Evolutionary conservation across 2,888 invertebrate genomes (phyloP).

Genomic region (Melanostoma scalare): DNA sequence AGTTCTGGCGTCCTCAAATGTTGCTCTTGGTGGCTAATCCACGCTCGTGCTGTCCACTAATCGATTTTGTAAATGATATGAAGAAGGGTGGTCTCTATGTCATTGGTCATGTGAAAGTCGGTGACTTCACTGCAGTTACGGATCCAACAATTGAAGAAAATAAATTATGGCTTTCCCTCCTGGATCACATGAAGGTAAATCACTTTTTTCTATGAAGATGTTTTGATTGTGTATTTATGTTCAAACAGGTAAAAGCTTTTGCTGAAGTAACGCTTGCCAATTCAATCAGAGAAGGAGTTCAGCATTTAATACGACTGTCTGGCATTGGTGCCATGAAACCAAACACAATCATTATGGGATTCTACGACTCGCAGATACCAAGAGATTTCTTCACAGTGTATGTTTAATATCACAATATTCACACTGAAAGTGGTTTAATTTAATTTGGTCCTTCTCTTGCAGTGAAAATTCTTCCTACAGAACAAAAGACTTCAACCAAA

Average conservation of each 20-base stretch:
- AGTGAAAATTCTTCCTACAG: conserved; percentile 85
- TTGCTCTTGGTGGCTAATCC: conserved; percentile 95
- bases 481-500: conserved; percentile 84
- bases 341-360: conserved; percentile 97
- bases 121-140: conserved; percentile 82
- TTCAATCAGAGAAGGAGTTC: conserved; percentile 93
- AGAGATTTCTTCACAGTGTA: conserved; percentile 91
- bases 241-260: conserved; percentile 92
- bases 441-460: background rate
- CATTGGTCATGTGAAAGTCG: conserved; percentile 91
- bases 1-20: conserved; percentile 99
- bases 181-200: conserved; percentile 93
- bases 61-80: conserved; percentile 98
- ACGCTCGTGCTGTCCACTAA: conserved; percentile 93
- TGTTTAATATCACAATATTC: conserved; percentile 74
- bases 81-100: conserved; percentile 97
- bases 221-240: conserved; percentile 10
- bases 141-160: conserved; percentile 91
- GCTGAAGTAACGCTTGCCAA: conserved; percentile 95
- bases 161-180: conserved; percentile 94
- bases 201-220: background rate
- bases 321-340: conserved; percentile 99
- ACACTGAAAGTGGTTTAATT: too few species aligned
- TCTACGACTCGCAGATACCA: conserved; percentile 90
- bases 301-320: conserved; percentile 94